Base-by-base conservation (phyloP, 2,113 vertebrate genomes). In the Oryzias melastigma region DNA sequence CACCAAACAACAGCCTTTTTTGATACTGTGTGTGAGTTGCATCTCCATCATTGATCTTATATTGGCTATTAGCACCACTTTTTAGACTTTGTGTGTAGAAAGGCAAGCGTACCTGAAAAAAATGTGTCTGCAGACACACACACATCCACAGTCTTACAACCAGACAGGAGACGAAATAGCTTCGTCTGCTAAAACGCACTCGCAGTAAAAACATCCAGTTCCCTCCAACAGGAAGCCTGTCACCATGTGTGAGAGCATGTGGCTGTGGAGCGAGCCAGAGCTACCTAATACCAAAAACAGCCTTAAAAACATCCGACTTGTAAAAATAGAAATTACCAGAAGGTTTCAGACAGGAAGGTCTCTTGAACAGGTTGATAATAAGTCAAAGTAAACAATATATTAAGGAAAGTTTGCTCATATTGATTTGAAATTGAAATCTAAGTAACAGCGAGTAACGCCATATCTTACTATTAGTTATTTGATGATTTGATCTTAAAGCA, bases 161-260 rank as follows among this genome's bases (percentile, higher is more conserved):
- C 66, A 86, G 72, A 69, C 75, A 76, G 69, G 52, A 68, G 63
- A 81, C 78, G 78, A 73, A 77, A 80, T 82, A 78, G 60, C 62
- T 61, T 50, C 57, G 71, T 54, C 64, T 46, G 85, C 83, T 80
- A 86, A 81, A 82, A 80, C 61, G 65, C 71, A 82, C 75, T 77
- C 72, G 53, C 74, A 85, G 77, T 81, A 76, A 87, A 89, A 86
- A 77, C 82, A 83, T 73, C 52, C 69, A 65, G 44, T 62, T 48
- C 52, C 55, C 52, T 14, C 73, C 60, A 66, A 85, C 85, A 89
- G 87, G 86, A 90, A 89, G 77, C 72, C 59, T 63, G 56, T 73
- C 57, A 24, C 57, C n/a, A 25, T 75, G 64, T 79, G 76, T 72
- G 68, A 14, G 61, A 61, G 75, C 72, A 71, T 74, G 71, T 68